Conservation (phyloP, 2,888 invertebrate genomes). For the Enchytraeus crypticus region DNA sequence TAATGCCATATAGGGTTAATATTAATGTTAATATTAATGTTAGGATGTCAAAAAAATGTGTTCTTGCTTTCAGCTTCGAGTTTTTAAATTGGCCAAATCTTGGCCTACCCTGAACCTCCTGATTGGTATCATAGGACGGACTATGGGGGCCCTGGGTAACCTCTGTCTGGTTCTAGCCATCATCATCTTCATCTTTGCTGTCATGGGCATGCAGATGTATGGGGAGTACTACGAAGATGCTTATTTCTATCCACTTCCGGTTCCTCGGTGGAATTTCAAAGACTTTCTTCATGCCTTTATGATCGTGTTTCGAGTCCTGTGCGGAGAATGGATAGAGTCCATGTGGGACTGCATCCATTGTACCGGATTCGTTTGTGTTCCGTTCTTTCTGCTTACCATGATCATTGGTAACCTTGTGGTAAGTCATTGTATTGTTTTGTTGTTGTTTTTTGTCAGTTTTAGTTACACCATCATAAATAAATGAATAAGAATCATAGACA, state of each 20-base stretch:
- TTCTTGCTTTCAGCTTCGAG: slow-evolving; percentile 68
- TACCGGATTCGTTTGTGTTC: slow-evolving; percentile 80
- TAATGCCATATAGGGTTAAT: no score
- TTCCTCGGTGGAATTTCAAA: slow-evolving; percentile 88
- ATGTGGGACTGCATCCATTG: slow-evolving; percentile 99
- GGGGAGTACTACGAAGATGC: slow-evolving; percentile 68
- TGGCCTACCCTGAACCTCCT: slow-evolving; percentile 97
- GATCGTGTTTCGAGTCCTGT: slow-evolving; percentile 95
- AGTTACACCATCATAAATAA: neutral
- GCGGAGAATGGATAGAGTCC: slow-evolving; percentile 98
- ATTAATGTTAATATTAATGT: neutral
- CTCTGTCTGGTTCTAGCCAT: slow-evolving; percentile 94
- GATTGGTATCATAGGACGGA: slow-evolving; percentile 95
- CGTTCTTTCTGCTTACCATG: slow-evolving; percentile 95
- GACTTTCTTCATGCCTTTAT: slow-evolving; percentile 99
- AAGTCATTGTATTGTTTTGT: slow-evolving; percentile 51
- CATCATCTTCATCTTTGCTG: slow-evolving; percentile 98
- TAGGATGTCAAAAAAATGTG: neutral
- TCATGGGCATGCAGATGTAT: slow-evolving; percentile 98
- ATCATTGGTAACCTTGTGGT: slow-evolving; percentile 98
- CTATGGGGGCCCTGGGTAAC: slow-evolving; percentile 91
- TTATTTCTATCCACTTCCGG: slow-evolving; percentile 48
- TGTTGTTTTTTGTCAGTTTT: neutral
- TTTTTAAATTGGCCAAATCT: slow-evolving; percentile 96
- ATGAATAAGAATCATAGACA: neutral